Conservation (phyloP, 2,888 invertebrate genomes). For the Diachrysia chrysitis region DNA sequence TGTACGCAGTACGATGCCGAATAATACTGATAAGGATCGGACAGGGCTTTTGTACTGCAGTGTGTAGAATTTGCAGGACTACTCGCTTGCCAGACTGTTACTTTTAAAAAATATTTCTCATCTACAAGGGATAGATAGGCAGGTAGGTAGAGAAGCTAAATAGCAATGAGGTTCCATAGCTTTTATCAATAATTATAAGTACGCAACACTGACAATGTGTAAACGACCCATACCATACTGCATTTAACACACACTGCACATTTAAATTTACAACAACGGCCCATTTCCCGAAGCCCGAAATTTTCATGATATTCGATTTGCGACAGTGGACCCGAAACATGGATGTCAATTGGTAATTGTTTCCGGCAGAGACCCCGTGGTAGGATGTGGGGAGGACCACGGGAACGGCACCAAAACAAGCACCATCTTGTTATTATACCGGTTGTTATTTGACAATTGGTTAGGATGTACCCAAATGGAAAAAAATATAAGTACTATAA, state of each 20-base stretch:
- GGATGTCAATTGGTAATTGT: conserved; percentile 22
- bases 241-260: background rate
- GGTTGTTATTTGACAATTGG: conserved; percentile 5
- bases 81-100: too few species aligned
- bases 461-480: background rate
- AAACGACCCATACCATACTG: background rate
- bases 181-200: too few species aligned
- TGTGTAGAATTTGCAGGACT: too few species aligned
- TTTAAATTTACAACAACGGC: conserved; percentile 1
- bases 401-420: conserved; percentile 16
- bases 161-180: too few species aligned
- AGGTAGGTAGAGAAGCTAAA: too few species aligned
- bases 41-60: too few species aligned
- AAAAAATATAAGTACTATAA: too few species aligned
- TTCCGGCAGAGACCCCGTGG: conserved; percentile 13
- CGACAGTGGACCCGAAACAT: conserved; percentile 20
- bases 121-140: too few species aligned
- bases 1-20: too few species aligned
- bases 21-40: too few species aligned
- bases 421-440: background rate
- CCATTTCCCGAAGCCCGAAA: conserved; percentile 15
- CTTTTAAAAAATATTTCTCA: too few species aligned
- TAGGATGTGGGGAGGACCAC: conserved; percentile 23
- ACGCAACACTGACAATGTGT: too few species aligned
- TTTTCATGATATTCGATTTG: conserved; percentile 16